Evolutionary conservation across 2,888 invertebrate species (phyloP), one percentile per base, ranked within the genome.

Genomic region (Synergus gifuensis): DNA sequence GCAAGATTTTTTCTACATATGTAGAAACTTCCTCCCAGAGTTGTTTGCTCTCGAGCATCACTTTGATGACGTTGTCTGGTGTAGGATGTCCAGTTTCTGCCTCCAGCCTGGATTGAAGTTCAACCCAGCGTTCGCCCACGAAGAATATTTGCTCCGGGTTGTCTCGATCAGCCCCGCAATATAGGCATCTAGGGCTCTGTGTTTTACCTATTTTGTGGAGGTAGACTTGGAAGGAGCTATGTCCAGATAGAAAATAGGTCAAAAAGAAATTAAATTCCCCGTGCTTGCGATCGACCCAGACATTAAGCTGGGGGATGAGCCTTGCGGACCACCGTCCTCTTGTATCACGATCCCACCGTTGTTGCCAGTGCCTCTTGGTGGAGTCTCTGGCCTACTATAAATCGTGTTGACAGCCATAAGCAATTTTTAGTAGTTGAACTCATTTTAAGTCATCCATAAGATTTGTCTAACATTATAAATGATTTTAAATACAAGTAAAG

Each of bases 171-270:
- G 16, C 49, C 2, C 58, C 49, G 36, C 69, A 78, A n/a, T 79
- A 79, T 3, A 76, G n/a, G 42, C 64, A 79, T 11, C 18, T 22
- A n/a, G 64, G 54, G 42, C 14, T 66, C 4, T 54, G 16, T 16
- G n/a, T 22, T 36, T 66, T 79, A 28, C 7, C 28, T 58, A 64
- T 79, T 22, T 54, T 76, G 42, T 49, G n/a, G n/a, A 54, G 2
- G 16, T 54, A 54, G 16, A 14, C 49, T 54, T 54, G 49, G 16
- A 54, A n/a, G 49, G 14, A 16, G 16, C 4, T 16, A 14, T 49
- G 49, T 16, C 4, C 49, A 16, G 16, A 14, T 2, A 49, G 49
- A 5, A 54, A 54, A 4, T 16, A 14, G 0, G 4, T 54, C 49
- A 54, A 54, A 16, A 14, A 54, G 16, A 16, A 54, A 16, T 54